A percentile compares a stretch with the other conserved stretches of the same genome.
phyloP scores from a whole-genome alignment of 2,797 vertebrate genomes.

The Helostoma temminkii region DNA sequence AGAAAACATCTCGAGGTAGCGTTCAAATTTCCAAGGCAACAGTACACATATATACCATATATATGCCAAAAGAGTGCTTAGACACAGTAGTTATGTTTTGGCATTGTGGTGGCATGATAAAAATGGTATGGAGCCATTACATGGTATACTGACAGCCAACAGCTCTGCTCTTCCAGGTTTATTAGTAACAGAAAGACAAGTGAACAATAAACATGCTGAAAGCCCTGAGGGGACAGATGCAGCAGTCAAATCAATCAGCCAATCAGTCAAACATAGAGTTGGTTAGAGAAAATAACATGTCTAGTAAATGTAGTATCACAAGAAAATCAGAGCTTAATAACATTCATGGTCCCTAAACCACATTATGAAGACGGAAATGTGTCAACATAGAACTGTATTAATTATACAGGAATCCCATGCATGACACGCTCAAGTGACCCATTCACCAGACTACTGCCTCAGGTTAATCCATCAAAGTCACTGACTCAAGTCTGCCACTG shows the following conservation, averaged over 20 bases:
- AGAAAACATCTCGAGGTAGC: constrained; percentile 40
- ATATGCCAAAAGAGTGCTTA: too few relatives aligned
- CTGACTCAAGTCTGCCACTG: too few relatives aligned
- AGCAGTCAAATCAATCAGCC: constrained; percentile 51
- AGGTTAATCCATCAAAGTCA: too few relatives aligned
- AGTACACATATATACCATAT: constrained; percentile 8
- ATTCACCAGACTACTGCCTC: too few relatives aligned
- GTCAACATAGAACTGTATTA: too few relatives aligned
- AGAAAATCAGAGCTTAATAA: too few relatives aligned
- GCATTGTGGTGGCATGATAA: constrained; percentile 13
- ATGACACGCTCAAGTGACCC: too few relatives aligned
- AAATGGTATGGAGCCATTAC: constrained; percentile 9
- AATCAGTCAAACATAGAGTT: constrained; percentile 52
- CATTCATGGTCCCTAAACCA: too few relatives aligned
- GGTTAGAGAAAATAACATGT: constrained; percentile 33
- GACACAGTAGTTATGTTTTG: constrained; percentile 9
- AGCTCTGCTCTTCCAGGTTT: constrained; percentile 17
- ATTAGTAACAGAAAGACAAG: constrained; percentile 14
- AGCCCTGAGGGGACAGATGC: constrained; percentile 11
- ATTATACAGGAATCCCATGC: too few relatives aligned
- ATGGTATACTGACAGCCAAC: constrained; percentile 9
- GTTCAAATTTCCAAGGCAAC: constrained; percentile 24
- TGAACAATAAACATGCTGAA: constrained; percentile 33
- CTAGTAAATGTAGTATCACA: constrained; percentile 9
- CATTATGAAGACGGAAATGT: too few relatives aligned